A percentile compares a stretch with the other conserved stretches of the same genome.
These are phyloP conservation scores for Pollimyrus isidori DNA, from an alignment of 2,113 vertebrate species.

Conservation along the genomic window DNA sequence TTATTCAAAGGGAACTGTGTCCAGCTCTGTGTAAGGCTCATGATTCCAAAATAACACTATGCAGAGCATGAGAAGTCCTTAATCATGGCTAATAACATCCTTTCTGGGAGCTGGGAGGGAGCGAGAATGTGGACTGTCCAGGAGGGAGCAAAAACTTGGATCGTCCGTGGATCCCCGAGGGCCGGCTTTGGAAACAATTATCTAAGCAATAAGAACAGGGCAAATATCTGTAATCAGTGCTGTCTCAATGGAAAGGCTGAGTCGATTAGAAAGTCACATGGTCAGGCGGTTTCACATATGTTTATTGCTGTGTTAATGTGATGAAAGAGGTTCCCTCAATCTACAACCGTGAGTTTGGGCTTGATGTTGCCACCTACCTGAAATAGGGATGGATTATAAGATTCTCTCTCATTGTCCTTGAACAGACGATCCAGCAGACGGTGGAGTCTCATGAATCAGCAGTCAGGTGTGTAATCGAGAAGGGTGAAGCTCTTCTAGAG, in stretches of 20 bases:
- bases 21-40: not conserved
- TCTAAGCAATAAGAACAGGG: not conserved
- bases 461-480: slow-evolving; percentile 78
- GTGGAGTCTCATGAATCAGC: slow-evolving; percentile 81
- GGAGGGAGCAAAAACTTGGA: too few relatives aligned
- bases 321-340: not conserved
- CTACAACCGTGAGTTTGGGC: not conserved
- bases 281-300: not conserved
- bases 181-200: not conserved
- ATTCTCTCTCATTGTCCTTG: not conserved
- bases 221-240: not conserved
- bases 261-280: not conserved
- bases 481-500: slow-evolving; percentile 76
- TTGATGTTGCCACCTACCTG: not conserved
- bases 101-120: not conserved
- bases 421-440: slow-evolving; percentile 83
- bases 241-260: not conserved
- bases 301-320: not conserved
- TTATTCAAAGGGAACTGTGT: not conserved
- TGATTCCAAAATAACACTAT: not conserved
- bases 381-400: not conserved
- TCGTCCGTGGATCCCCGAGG: not conserved
- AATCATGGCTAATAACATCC: not conserved
- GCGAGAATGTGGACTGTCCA: too few relatives aligned
- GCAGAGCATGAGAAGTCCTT: not conserved